Evolutionary conservation across 1,140 invertebrate genomes (phyloP).

Genomic region (Pectinophora gossypiella): DNA sequence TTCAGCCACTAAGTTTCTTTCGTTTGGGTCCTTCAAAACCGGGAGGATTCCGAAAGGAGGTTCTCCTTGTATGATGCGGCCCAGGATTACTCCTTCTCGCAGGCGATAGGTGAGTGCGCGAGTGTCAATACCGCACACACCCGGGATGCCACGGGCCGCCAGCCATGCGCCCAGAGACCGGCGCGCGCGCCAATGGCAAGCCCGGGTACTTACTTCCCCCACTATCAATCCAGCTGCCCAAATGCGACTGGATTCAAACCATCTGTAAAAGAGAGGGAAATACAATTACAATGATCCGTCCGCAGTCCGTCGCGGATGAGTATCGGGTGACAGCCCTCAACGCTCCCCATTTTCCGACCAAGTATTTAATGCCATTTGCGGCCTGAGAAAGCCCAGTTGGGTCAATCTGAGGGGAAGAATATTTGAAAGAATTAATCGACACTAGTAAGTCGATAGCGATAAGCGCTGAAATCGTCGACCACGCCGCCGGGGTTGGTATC

Average conservation of each 20-base stretch:
- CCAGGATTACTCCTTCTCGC: slow-evolving; percentile 88
- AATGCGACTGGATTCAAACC: slow-evolving; percentile 94
- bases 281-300: no score
- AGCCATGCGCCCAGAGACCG: slow-evolving; percentile 92
- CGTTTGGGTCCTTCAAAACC: slow-evolving; percentile 87
- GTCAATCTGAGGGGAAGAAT: no score
- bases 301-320: no score
- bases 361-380: no score
- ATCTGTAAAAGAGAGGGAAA: no score
- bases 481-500: no score
- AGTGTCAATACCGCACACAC: slow-evolving; percentile 94
- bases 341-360: no score
- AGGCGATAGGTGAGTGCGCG: slow-evolving; percentile 92
- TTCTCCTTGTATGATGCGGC: slow-evolving; percentile 82
- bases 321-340: no score
- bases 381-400: no score
- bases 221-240: slow-evolving; percentile 96
- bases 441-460: no score
- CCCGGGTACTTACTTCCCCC: slow-evolving; percentile 89
- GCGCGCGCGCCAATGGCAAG: slow-evolving; percentile 92
- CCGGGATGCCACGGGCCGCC: slow-evolving; percentile 85
- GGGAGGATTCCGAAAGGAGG: slow-evolving; percentile 54
- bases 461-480: no score
- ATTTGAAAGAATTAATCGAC: no score
- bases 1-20: slow-evolving; percentile 91